A percentile compares a stretch with the other conserved stretches of the same genome.
Evolutionary conservation across 2,888 invertebrate genomes (phyloP).

Genomic region (Crepidodera aurea): DNA sequence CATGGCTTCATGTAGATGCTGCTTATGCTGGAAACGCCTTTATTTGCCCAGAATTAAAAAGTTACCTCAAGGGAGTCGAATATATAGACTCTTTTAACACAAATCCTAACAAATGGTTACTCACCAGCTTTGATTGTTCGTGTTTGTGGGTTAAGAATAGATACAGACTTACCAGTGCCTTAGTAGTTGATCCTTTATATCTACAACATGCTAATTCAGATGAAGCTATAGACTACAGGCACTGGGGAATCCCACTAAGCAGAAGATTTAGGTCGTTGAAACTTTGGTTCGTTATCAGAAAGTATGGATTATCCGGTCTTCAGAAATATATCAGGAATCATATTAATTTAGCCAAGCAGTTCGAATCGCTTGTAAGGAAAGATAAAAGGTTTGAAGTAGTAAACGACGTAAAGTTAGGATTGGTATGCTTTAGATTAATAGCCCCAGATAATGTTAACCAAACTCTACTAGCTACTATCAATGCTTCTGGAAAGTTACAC

Average conservation of each 20-base stretch:
- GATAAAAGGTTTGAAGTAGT: conserved; percentile 80
- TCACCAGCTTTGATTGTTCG: conserved; percentile 87
- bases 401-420: conserved; percentile 77
- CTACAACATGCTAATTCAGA: conserved; percentile 82
- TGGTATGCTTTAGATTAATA: conserved; percentile 80
- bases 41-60: conserved; percentile 83
- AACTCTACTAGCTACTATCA: conserved; percentile 78
- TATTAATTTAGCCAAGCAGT: conserved; percentile 77
- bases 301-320: conserved; percentile 83
- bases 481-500: conserved; percentile 83
- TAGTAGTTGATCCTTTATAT: conserved; percentile 88
- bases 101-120: conserved; percentile 88
- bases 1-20: conserved; percentile 91
- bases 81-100: conserved; percentile 87
- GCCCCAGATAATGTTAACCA: conserved; percentile 76
- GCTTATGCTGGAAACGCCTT: conserved; percentile 89
- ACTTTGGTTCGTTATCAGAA: conserved; percentile 86
- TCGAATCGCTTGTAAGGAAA: conserved; percentile 72
- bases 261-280: conserved; percentile 86
- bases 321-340: conserved; percentile 86
- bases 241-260: conserved; percentile 89
- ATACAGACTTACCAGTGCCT: conserved; percentile 78
- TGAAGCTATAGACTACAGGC: conserved; percentile 75
- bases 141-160: conserved; percentile 84
- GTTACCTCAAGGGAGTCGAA: conserved; percentile 71